phyloP scores from a whole-genome alignment of 2,888 invertebrate genomes.

The Helleia helle region DNA sequence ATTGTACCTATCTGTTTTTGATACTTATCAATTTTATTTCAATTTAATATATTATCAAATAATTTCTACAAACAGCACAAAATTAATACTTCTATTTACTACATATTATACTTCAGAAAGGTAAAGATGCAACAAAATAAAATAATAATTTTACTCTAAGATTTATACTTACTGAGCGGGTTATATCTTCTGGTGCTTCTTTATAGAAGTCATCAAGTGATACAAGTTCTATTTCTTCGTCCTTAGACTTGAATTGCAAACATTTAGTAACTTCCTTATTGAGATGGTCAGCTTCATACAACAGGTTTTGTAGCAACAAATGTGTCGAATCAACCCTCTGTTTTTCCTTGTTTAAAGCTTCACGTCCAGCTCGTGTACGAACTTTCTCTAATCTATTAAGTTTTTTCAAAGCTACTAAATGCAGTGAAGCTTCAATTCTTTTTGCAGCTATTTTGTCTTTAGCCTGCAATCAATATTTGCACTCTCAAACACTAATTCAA shows the following conservation, averaged over 20 bases:
- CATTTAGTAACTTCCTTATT: slow-evolving; percentile 96
- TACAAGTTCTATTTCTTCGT: slow-evolving; percentile 93
- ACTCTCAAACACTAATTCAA: too few species aligned
- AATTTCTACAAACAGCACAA: too few species aligned
- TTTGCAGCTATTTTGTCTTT: slow-evolving; percentile 78
- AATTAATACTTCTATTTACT: too few species aligned
- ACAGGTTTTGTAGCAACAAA: slow-evolving; percentile 91
- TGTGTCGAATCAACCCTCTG: slow-evolving; percentile 92
- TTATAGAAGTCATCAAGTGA: slow-evolving; percentile 87
- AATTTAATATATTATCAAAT: too few species aligned
- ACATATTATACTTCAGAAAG: too few species aligned
- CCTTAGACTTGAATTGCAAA: slow-evolving; percentile 94
- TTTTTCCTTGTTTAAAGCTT: slow-evolving; percentile 87
- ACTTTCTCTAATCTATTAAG: slow-evolving; percentile 93
- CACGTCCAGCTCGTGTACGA: slow-evolving; percentile 86
- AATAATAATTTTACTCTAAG: too few species aligned
- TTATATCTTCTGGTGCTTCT: slow-evolving; percentile 81
- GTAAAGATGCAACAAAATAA: too few species aligned
- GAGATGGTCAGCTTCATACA: slow-evolving; percentile 95
- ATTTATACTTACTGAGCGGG: slow-evolving; percentile 76
- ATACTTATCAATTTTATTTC: too few species aligned
- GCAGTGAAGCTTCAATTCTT: slow-evolving; percentile 81
- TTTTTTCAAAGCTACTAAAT: slow-evolving; percentile 89
- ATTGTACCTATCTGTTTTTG: too few species aligned
- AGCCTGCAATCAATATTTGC: slow-evolving; percentile 62